Evolutionary conservation across 2,797 vertebrate species (phyloP).

Genomic region (Myotis pilosus): DNA sequence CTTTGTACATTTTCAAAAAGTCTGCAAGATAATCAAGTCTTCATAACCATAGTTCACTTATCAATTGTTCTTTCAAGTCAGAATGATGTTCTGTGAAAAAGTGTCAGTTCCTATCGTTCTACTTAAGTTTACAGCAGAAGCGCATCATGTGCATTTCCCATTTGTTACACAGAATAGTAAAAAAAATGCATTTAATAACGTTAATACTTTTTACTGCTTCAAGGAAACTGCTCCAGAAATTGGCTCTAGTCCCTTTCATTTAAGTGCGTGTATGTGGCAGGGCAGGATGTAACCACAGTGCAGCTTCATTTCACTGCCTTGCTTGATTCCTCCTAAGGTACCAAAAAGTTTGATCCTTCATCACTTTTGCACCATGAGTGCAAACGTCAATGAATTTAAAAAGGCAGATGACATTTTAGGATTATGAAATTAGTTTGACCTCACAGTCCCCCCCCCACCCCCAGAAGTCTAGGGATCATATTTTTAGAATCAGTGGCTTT

Average conservation of each 20-base stretch:
- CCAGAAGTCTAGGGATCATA: neutral
- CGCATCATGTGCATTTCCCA: neutral
- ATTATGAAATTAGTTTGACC: neutral
- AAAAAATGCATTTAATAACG: neutral
- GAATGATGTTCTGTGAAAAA: neutral
- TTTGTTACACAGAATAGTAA: neutral
- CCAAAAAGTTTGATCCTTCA: neutral
- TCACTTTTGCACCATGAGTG: neutral
- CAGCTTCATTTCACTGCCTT: neutral
- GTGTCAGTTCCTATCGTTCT: neutral
- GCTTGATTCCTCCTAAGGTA: neutral
- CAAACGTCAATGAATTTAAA: neutral
- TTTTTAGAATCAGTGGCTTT: conserved; percentile 8
- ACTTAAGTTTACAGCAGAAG: neutral
- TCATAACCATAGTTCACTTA: neutral
- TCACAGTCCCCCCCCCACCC: neutral
- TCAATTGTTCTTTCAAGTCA: neutral
- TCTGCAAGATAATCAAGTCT: neutral
- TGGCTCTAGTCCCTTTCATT: neutral
- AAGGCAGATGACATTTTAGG: neutral
- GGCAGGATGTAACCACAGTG: neutral
- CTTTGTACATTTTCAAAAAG: neutral
- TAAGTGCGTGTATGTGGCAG: neutral
- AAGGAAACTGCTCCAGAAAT: neutral
- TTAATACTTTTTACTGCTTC: neutral